Evolutionary conservation across 2,888 invertebrate genomes (phyloP), one percentile per base, ranked within the genome.

Genomic region (Pterostichus niger): DNA sequence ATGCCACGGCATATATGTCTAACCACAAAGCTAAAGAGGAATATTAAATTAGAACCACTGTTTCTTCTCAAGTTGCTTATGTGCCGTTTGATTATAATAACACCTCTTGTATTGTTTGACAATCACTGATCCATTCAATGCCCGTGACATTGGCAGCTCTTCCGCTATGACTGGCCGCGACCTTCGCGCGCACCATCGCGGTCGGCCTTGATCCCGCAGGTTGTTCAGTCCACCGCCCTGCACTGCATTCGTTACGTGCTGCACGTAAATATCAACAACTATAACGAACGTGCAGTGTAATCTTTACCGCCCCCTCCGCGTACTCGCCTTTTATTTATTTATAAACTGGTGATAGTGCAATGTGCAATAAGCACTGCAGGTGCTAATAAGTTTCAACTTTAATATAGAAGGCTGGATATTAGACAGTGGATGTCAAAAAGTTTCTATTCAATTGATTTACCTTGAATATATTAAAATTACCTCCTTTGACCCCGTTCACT

Each of bases 161-260:
- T 71, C 68, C 68, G 68, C 68, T 71, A 71, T 71, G 68, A 71
- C 24, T 71, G 44, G 40, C 44, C 68, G 68, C 68, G 68, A 71
- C 68, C 68, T 71, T 71, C 68, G 68, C 68, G 68, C 40, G 40
- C 68, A 40, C 15, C 68, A 64, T 40, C 64, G 64, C 61, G 61
- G 13, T 13, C 40, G 68, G 68, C 68, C 68, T 71, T 71, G 68
- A 71, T 71, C 68, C 68, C 44, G 44, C 68, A 24, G 13, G 68
- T 44, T 71, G 68, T 44, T 33, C 64, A n/a, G 64, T 33, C 33
- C 64, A 35, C 33, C n/a, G 61, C 68, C 13, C 24, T 56, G 56
- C 56, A 56, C 56, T 56, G 56, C 56, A 56, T 15, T 56, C 56
- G 15, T 56, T 56, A 56, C 56, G 56, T 56, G 15, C 68, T 9